Base-by-base conservation (phyloP, 1,140 invertebrate genomes). In the Pseudomyrmex sp. region DNA sequence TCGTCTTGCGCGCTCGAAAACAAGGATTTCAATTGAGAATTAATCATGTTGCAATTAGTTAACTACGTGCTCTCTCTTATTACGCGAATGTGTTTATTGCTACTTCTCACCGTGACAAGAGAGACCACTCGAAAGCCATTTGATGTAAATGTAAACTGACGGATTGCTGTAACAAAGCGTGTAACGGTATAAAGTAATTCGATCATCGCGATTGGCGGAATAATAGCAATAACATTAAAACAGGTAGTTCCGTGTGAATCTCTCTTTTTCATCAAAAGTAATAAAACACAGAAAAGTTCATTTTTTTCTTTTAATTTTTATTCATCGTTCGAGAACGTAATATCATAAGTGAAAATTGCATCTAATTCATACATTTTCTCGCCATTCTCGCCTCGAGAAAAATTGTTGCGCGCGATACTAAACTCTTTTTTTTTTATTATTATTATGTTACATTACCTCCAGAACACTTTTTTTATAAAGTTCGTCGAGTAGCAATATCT, bases 21-120 rank as follows among this genome's bases (percentile, higher is more conserved):
- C 8, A 54, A 76, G n/a, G 0, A 76, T 76, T 52, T 58, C 10
- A 58, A 58, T 56, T 44, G 9, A 44, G 50, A 44, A 18, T 58
- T n/a, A 35, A 35, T 35, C 7, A 35, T 35, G 35, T 35, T 35
- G 35, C 35, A 12, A 44, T 72, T 13, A 35, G 12, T 18, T 52
- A 18, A 50, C 23, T 50, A 18, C 20, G 20, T 50, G 63, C 35
- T 73, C 2, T 15, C 69, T 20, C 52, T 35, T 44, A 7, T 74
- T 48, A 13, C 2, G n/a, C 15, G 15, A 15, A 18, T 59, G 46
- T 56, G 9, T 18, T 69, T 50, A 59, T 59, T 44, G 18, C 12
- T 58, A 46, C 2, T 18, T 20, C 35, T 35, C 35, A 7, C 12
- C 12, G 46, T 35, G 5, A 0, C 15, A 23, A 44, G 52, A 72